A percentile compares a stretch with the other conserved stretches of the same genome.
Evolutionary conservation across 2,113 vertebrate genomes (phyloP).

Genomic region (Nematolebias whitei): DNA sequence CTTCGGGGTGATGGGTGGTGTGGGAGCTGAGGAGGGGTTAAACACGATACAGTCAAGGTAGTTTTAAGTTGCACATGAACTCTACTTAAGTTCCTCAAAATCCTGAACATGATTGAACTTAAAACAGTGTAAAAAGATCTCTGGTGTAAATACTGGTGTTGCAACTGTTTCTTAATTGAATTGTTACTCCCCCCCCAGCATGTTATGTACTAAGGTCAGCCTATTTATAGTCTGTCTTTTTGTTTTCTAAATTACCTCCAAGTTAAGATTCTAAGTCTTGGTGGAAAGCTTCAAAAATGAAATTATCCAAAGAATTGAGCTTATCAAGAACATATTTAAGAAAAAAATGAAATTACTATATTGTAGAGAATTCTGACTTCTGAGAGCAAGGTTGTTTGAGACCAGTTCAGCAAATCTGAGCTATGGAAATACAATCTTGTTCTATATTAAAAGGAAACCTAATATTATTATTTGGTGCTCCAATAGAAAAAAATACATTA

Average conservation of each 20-base stretch:
- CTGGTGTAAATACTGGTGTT: background rate
- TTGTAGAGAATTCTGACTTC: background rate
- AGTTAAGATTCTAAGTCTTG: background rate
- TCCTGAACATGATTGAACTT: slow-evolving; percentile 36
- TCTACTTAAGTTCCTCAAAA: slow-evolving; percentile 18
- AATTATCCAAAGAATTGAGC: background rate
- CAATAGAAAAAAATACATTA: background rate
- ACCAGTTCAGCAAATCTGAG: background rate
- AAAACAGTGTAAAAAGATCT: slow-evolving; percentile 47
- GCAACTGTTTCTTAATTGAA: background rate
- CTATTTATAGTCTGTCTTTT: background rate
- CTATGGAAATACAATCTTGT: background rate
- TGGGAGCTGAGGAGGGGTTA: slow-evolving; percentile 35
- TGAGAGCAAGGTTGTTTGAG: background rate
- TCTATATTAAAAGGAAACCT: background rate
- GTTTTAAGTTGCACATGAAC: slow-evolving; percentile 36
- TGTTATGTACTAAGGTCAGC: background rate
- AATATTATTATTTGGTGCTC: no score
- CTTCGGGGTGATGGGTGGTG: slow-evolving; percentile 17
- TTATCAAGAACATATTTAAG: background rate
- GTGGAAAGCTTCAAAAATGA: background rate
- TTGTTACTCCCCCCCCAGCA: no score
- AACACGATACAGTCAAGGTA: slow-evolving; percentile 49
- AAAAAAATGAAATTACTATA: background rate
- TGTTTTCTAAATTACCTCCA: background rate